Evolutionary conservation across 2,113 vertebrate species (phyloP).

Genomic region (Leptodactylus fuscus): DNA sequence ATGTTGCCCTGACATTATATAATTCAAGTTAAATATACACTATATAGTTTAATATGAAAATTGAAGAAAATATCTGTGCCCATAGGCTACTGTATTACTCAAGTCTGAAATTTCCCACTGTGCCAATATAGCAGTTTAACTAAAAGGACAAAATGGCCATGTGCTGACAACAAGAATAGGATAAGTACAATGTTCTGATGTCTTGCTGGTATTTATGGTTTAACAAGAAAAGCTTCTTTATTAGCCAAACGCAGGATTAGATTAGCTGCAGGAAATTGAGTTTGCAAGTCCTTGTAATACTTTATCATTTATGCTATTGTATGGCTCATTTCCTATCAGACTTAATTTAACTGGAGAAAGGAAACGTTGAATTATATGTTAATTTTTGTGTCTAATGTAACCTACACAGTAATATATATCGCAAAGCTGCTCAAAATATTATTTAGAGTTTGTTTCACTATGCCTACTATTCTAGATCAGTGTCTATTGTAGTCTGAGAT

Average conservation of each 20-base stretch:
- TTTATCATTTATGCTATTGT: constrained; percentile 20
- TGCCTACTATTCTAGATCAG: not conserved
- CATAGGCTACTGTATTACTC: not conserved
- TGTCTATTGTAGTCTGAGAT: not conserved
- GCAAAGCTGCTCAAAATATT: not conserved
- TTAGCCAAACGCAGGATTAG: constrained; percentile 33
- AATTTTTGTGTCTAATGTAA: not conserved
- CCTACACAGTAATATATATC: not conserved
- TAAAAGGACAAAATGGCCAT: constrained; percentile 25
- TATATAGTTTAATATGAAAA: not conserved
- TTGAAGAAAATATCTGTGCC: not conserved
- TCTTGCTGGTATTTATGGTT: constrained; percentile 32
- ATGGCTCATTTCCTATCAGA: constrained; percentile 28
- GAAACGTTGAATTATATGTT: not conserved
- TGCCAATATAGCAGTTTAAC: constrained; percentile 10
- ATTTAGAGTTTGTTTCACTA: not conserved
- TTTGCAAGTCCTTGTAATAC: constrained; percentile 43
- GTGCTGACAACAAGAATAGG: not conserved
- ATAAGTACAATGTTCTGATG: constrained; percentile 33
- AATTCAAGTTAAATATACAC: not conserved
- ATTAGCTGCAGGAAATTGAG: constrained; percentile 43
- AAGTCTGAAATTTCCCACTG: not conserved
- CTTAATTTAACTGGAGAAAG: not conserved
- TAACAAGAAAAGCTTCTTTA: constrained; percentile 34
- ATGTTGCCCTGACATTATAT: not conserved